Percentiles rank a stretch among this genome's conserved stretches.
Conservation (phyloP, 2,113 vertebrate genomes). For the Eclectus roratus region DNA sequence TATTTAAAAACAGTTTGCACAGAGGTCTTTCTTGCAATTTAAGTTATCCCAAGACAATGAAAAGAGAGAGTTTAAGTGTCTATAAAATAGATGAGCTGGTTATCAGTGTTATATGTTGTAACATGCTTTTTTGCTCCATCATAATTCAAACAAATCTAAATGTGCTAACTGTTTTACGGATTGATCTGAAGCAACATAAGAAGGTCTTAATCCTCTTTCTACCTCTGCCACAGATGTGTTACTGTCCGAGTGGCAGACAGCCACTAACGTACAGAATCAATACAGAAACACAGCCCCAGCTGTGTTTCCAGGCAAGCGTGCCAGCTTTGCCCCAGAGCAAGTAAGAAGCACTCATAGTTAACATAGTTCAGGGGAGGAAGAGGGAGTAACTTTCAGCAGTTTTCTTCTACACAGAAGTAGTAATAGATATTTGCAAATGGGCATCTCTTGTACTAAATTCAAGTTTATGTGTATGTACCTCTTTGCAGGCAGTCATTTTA, state of each 20-base stretch:
- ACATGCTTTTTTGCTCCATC: neutral
- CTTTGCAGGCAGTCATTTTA: neutral
- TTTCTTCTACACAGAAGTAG: neutral
- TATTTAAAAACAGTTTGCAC: neutral
- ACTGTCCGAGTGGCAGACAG: neutral
- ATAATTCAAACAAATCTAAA: neutral
- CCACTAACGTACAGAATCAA: neutral
- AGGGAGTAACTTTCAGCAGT: neutral
- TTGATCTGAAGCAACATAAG: neutral
- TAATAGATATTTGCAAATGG: neutral
- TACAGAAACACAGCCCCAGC: neutral
- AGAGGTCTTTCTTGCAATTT: neutral
- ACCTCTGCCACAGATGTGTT: neutral
- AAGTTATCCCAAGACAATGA: neutral
- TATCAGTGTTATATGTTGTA: neutral
- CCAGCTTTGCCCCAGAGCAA: neutral
- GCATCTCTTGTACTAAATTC: neutral
- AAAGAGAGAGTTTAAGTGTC: neutral
- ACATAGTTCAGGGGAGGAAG: neutral
- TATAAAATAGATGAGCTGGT: constrained; percentile 6
- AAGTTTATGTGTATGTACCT: neutral
- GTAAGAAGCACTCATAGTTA: neutral
- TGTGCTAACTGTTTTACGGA: neutral
- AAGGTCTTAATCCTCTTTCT: neutral
- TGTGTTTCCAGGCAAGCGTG: neutral